A percentile compares a stretch with the other conserved stretches of the same genome.
phyloP scores from a whole-genome alignment of 1,140 invertebrate species.

The Aphis craccivora region DNA sequence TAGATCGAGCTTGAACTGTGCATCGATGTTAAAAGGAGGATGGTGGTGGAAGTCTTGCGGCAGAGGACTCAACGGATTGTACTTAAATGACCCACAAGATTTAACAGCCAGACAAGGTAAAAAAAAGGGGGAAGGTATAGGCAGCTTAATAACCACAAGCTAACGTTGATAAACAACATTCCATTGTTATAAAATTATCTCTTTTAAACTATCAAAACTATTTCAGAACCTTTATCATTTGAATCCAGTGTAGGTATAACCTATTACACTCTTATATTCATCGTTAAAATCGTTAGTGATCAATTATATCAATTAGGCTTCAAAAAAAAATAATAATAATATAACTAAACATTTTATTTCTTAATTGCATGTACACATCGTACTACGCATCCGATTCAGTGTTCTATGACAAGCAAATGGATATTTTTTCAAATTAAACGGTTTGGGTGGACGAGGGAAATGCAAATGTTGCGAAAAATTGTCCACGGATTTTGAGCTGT shows the following conservation, averaged over 20 bases:
- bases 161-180: neutral
- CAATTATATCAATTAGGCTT: too few species aligned
- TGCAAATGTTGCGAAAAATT: too few species aligned
- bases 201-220: neutral
- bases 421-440: too few species aligned
- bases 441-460: too few species aligned
- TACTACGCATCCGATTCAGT: too few species aligned
- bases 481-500: too few species aligned
- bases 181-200: neutral
- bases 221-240: neutral
- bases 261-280: too few species aligned
- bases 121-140: neutral
- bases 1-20: slow-evolving; percentile 86
- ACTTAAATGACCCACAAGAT: slow-evolving; percentile 87
- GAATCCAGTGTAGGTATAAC: neutral
- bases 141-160: neutral
- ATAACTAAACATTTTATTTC: too few species aligned
- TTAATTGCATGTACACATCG: too few species aligned
- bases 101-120: slow-evolving; percentile 85
- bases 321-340: too few species aligned
- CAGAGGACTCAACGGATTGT: slow-evolving; percentile 84
- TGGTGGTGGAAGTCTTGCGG: slow-evolving; percentile 96
- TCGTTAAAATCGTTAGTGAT: too few species aligned
- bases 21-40: slow-evolving; percentile 89
- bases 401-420: too few species aligned